Conservation (phyloP, 2,797 vertebrate genomes). For the Etheostoma nigrum region DNA sequence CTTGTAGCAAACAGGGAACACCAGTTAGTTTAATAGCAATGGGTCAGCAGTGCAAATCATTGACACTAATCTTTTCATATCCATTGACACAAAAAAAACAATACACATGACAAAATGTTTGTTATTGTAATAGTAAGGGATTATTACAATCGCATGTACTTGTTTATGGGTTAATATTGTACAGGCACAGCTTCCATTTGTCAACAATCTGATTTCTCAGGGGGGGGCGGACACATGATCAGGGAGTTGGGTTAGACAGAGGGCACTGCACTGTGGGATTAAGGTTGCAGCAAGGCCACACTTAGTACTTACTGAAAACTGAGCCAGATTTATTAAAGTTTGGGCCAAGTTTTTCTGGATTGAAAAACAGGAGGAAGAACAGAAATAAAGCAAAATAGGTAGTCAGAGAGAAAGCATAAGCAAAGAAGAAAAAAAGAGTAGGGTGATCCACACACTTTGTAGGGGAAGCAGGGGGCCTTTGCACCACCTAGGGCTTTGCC, state of each 20-base stretch:
- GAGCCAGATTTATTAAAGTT: conserved; percentile 88
- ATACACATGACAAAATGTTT: conserved; percentile 49
- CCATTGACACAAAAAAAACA: conserved; percentile 48
- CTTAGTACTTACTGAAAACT: conserved; percentile 89
- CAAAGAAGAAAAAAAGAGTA: conserved; percentile 46
- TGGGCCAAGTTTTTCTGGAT: conserved; percentile 88
- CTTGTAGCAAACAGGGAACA: conserved; percentile 13
- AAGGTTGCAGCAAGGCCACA: conserved; percentile 79
- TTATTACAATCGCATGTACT: conserved; percentile 50
- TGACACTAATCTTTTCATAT: conserved; percentile 20
- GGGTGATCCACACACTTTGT: conserved; percentile 28
- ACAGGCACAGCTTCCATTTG: conserved; percentile 39
- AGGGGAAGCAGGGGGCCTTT: background rate
- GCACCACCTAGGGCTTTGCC: background rate
- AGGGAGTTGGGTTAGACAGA: conserved; percentile 74
- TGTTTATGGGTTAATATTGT: conserved; percentile 37
- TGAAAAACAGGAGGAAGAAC: conserved; percentile 79
- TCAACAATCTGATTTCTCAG: conserved; percentile 44
- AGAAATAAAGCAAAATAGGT: conserved; percentile 66
- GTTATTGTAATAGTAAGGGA: conserved; percentile 51
- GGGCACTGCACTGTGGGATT: conserved; percentile 76
- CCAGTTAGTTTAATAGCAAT: conserved; percentile 35
- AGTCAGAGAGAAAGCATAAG: conserved; percentile 67
- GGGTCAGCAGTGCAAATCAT: conserved; percentile 38
- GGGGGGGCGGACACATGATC: conserved; percentile 68